A percentile compares a stretch with the other conserved stretches of the same genome.
Evolutionary conservation across 2,888 invertebrate species (phyloP).

Genomic region (Teleiodes luculella): DNA sequence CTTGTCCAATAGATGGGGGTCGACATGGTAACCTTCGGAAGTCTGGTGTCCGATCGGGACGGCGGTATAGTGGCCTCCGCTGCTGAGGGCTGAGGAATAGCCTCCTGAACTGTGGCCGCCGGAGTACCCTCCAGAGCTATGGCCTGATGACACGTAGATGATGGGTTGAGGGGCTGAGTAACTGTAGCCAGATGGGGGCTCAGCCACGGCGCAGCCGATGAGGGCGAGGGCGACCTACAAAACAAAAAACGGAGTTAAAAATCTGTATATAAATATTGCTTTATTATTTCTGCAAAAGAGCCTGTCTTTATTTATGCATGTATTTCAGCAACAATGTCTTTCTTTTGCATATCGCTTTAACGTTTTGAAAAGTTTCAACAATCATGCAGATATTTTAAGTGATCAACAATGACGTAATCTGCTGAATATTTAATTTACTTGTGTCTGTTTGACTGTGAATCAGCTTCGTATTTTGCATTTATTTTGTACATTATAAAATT

Average conservation of each 20-base stretch:
- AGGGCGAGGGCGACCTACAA: conserved; percentile 83
- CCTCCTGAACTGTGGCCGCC: conserved; percentile 79
- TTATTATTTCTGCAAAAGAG: too few species aligned
- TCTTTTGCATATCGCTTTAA: not conserved
- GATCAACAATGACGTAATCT: conserved; percentile 19
- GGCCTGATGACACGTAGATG: conserved; percentile 81
- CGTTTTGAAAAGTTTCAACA: not conserved
- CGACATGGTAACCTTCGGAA: conserved; percentile 89
- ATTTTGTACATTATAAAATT: too few species aligned
- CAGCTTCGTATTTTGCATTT: conserved; percentile 7
- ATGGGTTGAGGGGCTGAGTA: conserved; percentile 69
- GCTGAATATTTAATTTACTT: conserved; percentile 22
- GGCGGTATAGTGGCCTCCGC: conserved; percentile 85
- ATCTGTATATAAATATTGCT: too few species aligned
- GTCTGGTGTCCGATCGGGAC: conserved; percentile 88
- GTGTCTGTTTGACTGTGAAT: not conserved
- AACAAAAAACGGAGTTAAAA: conserved; percentile 21
- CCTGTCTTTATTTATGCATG: too few species aligned
- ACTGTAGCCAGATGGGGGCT: conserved; percentile 86
- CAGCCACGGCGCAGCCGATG: conserved; percentile 86
- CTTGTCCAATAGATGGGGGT: conserved; percentile 88
- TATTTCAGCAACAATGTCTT: too few species aligned
- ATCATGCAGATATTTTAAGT: not conserved
- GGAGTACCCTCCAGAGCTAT: conserved; percentile 76
- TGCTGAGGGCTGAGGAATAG: conserved; percentile 67